Conservation (phyloP, 1,140 invertebrate species). For the Pomacea maculata region DNA sequence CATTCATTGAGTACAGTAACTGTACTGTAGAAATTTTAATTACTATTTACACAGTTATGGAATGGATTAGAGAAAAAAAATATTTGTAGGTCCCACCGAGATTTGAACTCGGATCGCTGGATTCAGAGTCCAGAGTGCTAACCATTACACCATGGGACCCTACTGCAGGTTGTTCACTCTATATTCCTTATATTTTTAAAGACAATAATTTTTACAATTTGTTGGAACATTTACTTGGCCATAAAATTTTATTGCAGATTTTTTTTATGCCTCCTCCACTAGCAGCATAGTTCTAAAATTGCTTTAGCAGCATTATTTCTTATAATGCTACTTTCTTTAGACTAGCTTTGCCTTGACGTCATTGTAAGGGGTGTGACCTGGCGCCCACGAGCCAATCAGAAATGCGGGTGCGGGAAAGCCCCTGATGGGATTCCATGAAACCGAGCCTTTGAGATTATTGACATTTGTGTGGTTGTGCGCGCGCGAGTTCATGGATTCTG, state of each 20-base stretch:
- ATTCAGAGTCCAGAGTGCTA: slow-evolving; percentile 24
- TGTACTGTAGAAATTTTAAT: no score
- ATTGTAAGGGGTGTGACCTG: not conserved
- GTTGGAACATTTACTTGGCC: not conserved
- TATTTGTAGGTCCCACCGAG: slow-evolving; percentile 10
- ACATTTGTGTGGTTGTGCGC: not conserved
- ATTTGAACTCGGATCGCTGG: slow-evolving; percentile 23
- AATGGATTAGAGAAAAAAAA: not conserved
- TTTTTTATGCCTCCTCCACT: not conserved
- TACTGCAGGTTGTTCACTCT: not conserved
- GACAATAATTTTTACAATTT: not conserved
- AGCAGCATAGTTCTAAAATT: not conserved
- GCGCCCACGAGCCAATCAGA: not conserved
- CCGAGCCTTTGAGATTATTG: not conserved
- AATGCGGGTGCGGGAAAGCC: not conserved
- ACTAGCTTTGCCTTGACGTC: not conserved
- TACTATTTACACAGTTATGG: no score
- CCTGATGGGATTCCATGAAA: slow-evolving; percentile 5
- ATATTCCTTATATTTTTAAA: not conserved
- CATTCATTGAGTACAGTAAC: no score
- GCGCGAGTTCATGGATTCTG: slow-evolving; percentile 10
- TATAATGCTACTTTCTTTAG: not conserved
- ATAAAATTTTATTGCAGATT: not conserved
- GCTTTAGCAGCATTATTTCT: not conserved
- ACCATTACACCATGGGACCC: slow-evolving; percentile 21